Base-by-base conservation (phyloP, 2,113 vertebrate species). In the Siniperca chuatsi region DNA sequence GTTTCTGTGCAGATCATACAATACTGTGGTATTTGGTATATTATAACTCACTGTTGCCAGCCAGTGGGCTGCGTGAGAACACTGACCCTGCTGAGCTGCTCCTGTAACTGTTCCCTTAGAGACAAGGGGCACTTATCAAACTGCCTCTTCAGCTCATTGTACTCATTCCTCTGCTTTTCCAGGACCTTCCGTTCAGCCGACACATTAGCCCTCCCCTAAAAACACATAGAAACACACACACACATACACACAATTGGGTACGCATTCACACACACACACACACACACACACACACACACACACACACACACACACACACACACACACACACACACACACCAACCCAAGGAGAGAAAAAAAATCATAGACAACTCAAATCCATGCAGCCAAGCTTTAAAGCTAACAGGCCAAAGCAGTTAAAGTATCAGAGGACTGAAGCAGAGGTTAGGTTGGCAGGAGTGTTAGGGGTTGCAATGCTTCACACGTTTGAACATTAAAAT, bases 1-100 rank as follows among this genome's bases (percentile, higher is more conserved):
- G 60, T 33, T 68, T 84, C 82, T 87, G 67, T 83, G 85, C 81
- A 84, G 84, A 40, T 64, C 57, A 69, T 78, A 82, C 87, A 87
- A 73, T 54, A 82, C 91, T 85, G 81, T 83, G 72, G 86, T 83
- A 79, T 89, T 87, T 83, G 82, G 87, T 88, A 84, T 87, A 84
- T 88, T 75, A 87, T 85, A 93, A 94, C 92, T 92, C 92, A 94
- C 92, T 92, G 91, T 93, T 90, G 89, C 90, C 90, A 92, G 92
- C 92, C 90, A 86, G 90, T 93, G 91, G 92, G 93, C 93, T 94
- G 91, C 78, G 92, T 92, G 93, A 93, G 92, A 94, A 94, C 93
- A 99, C 98, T 99, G 97, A 99, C 98, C 98, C 98, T 98, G 96
- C 95, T 96, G 95, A 98, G 96, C 96, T 97, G 97, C 93, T 98